Evolutionary conservation across 2,113 vertebrate species (phyloP).

Genomic region (Lanius collurio): DNA sequence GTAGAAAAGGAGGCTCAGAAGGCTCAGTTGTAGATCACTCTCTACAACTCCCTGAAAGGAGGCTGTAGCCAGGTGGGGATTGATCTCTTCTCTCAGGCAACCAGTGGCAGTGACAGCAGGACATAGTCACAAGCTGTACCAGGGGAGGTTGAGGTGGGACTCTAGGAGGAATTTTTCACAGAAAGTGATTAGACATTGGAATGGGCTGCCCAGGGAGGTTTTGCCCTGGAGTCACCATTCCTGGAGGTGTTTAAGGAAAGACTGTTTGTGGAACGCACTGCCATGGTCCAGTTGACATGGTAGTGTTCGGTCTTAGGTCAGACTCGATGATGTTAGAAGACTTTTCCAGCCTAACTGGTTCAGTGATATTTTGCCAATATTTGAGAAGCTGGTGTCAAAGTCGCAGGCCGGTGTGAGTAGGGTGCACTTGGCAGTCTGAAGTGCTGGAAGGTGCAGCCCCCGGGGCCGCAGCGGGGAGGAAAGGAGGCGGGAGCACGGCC

Average conservation of each 20-base stretch:
- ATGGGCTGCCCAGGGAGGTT: background rate
- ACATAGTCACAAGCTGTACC: too few relatives aligned
- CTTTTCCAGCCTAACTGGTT: background rate
- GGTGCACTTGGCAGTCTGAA: accelerated
- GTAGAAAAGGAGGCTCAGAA: background rate
- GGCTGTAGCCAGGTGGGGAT: too few relatives aligned
- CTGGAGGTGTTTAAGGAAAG: background rate
- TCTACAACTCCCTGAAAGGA: background rate
- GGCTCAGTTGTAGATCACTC: too few relatives aligned
- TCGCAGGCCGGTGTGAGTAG: background rate
- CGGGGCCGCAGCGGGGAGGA: background rate
- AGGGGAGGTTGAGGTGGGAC: background rate
- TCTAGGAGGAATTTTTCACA: background rate
- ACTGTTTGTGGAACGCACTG: background rate
- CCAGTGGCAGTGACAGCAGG: background rate
- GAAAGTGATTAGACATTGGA: background rate
- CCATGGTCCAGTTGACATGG: background rate
- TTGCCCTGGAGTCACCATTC: background rate
- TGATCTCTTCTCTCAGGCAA: background rate
- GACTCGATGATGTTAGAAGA: background rate
- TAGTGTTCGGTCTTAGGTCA: background rate
- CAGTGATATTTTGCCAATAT: background rate
- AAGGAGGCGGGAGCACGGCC: too few relatives aligned
- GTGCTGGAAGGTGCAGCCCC: too few relatives aligned
- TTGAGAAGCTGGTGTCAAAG: background rate